Evolutionary conservation across 2,888 invertebrate species (phyloP).

Genomic region (Pristionchus maxplancki): DNA sequence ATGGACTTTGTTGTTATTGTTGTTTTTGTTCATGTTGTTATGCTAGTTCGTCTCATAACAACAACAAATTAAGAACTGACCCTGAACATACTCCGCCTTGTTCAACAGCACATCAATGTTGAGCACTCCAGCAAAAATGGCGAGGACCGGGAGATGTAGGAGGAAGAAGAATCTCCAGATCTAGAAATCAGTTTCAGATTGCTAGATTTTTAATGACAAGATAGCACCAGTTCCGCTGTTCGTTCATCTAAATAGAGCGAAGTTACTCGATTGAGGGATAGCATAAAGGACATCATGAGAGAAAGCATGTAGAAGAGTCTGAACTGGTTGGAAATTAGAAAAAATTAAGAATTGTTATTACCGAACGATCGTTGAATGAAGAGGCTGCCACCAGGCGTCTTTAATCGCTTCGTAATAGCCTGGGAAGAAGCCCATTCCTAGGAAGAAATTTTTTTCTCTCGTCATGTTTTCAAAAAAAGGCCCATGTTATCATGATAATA

Average conservation of each 20-base stretch:
- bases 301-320: not conserved
- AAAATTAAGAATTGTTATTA: not conserved
- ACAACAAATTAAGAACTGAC: not conserved
- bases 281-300: not conserved
- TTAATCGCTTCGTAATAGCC: not conserved
- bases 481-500: too few species aligned
- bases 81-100: not conserved
- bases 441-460: not conserved
- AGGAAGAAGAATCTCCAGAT: not conserved
- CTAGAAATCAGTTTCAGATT: not conserved
- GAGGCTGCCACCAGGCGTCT: not conserved
- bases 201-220: not conserved
- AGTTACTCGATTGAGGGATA: not conserved
- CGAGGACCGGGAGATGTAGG: not conserved
- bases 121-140: not conserved
- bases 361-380: not conserved
- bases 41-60: too few species aligned
- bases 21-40: too few species aligned
- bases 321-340: too few species aligned
- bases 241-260: not conserved
- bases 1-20: not conserved
- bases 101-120: not conserved
- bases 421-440: not conserved
- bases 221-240: not conserved
- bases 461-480: too few species aligned